Conservation (phyloP, 2,113 vertebrate species). For the Platanista minor region DNA sequence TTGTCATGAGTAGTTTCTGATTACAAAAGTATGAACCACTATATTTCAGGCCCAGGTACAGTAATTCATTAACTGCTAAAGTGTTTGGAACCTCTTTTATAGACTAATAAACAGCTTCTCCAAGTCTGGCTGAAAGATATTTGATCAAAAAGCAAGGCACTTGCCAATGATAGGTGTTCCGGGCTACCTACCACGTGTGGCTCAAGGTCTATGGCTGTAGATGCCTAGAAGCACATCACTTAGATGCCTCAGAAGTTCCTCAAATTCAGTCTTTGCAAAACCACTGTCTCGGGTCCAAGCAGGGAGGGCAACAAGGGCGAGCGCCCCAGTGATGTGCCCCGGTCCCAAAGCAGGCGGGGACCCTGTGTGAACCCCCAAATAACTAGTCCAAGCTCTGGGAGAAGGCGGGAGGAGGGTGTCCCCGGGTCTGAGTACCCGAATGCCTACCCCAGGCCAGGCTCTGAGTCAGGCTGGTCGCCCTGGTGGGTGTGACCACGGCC, state of each 20-base stretch:
- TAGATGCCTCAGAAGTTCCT: background rate
- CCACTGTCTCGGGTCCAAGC: background rate
- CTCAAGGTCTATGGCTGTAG: background rate
- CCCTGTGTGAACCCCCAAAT: background rate
- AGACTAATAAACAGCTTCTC: background rate
- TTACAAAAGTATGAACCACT: background rate
- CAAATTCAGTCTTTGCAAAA: background rate
- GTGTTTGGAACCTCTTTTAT: background rate
- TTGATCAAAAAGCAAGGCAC: background rate
- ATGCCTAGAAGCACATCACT: background rate
- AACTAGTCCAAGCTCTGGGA: background rate
- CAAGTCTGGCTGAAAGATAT: background rate
- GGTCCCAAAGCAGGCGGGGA: background rate
- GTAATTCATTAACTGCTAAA: background rate
- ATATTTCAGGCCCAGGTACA: background rate
- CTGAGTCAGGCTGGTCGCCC: background rate
- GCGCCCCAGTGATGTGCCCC: rapidly evolving
- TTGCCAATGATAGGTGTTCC: background rate
- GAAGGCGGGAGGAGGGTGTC: background rate
- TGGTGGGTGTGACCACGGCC: background rate
- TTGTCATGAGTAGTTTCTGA: background rate
- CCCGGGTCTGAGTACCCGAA: background rate
- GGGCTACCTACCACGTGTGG: background rate
- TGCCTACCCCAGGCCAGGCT: background rate
- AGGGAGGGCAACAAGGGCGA: rapidly evolving